Evolutionary conservation across 2,113 vertebrate species (phyloP), one percentile per base, ranked within the genome.

Genomic region (Gambusia holbrooki): DNA sequence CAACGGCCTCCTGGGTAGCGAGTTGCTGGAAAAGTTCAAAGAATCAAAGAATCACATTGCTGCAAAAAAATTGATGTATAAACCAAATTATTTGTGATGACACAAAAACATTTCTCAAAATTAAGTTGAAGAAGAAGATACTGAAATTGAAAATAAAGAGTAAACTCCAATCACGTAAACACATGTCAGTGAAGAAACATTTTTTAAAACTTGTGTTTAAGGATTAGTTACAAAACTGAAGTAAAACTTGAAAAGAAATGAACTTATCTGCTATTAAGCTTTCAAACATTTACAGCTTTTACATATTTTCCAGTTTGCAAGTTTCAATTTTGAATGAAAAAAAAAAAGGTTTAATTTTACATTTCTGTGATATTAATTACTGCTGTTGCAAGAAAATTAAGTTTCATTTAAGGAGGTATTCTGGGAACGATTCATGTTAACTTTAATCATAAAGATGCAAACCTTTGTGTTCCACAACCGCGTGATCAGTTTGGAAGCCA

Each of bases 1-100:
- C 96, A 97, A 0, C 95, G 95, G 37, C 97, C 97, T 77, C 96
- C 96, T 40, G 97, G 96, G 93, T 92, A 98, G 48, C 96, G 95
- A 58, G 97, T 97, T 29, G 97, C 97, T 92, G 77, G 28, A 22
- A 15, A 12, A 5, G 33, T 60, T 1, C 0, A 1, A 8, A 32
- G 12, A 71, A 66, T 28, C 5, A 25, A 19, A 6, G 28, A 63
- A 58, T 54, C 48, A 54, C 15, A 7, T 54, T 25, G 22, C 17
- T 22, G 48, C 48, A 58, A 58, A 58, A 25, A 25, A 7, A n/a
- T 1, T 54, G 0, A 58, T 6, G 2, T n/a, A 58, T 58, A 25
- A 58, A 58, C 8, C 1, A 5, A 2, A 10, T 10, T n/a, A 58
- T 58, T 58, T 58, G 4, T 48, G 15, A 48, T 1, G 17, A 17